phyloP scores from a whole-genome alignment of 2,888 invertebrate genomes.

The Cerceris ruficornis region DNA sequence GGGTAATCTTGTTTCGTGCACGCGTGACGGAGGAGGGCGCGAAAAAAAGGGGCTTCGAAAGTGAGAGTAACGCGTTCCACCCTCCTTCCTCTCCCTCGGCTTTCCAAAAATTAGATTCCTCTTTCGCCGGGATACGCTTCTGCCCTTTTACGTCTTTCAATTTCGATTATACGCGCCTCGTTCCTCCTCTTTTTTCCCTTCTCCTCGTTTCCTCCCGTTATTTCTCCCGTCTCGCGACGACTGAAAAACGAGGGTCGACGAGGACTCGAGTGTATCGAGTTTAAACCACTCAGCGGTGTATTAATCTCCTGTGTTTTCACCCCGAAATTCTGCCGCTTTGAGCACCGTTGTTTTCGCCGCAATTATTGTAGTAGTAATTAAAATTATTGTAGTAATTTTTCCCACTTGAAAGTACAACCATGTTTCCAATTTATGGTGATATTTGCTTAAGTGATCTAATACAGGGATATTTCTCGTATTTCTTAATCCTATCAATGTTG shows the following conservation, averaged over 20 bases:
- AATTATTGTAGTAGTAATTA: no score
- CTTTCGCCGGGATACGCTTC: constrained; percentile 4
- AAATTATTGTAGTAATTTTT: no score
- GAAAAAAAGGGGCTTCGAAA: constrained; percentile 22
- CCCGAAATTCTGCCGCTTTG: no score
- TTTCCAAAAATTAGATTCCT: constrained; percentile 33
- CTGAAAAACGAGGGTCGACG: neutral
- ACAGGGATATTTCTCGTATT: no score
- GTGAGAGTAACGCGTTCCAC: constrained; percentile 49
- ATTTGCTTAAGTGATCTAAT: no score
- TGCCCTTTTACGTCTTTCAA: constrained; percentile 3
- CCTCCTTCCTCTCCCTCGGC: neutral
- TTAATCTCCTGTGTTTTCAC: no score
- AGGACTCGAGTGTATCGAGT: neutral
- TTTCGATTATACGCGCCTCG: constrained; percentile 24
- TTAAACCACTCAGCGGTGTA: neutral
- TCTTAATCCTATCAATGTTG: no score
- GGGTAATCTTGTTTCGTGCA: constrained; percentile 46
- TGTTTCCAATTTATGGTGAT: no score
- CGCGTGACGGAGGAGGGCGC: constrained; percentile 20
- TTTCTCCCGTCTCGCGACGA: no score
- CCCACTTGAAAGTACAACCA: no score
- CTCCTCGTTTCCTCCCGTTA: no score
- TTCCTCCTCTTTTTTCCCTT: neutral
- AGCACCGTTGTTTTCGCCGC: no score